phyloP scores from a whole-genome alignment of 2,888 invertebrate genomes.

The Euclidia mi region DNA sequence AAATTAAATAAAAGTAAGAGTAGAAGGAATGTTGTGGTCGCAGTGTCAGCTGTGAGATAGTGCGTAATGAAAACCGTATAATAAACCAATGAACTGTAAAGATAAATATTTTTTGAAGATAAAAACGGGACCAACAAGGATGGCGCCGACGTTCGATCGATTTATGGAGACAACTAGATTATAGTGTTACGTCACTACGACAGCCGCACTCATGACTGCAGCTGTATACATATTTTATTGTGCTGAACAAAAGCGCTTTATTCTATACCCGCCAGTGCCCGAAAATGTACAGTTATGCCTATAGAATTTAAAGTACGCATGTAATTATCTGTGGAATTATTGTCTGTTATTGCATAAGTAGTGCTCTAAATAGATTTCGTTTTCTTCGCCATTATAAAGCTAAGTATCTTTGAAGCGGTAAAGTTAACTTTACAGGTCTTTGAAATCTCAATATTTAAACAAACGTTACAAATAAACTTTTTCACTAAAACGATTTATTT shows the following conservation, averaged over 20 bases:
- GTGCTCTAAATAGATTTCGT: conserved; percentile 46
- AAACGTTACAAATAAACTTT: conserved; percentile 46
- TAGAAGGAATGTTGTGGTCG: conserved; percentile 83
- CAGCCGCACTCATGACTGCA: too few species aligned
- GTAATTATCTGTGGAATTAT: too few species aligned
- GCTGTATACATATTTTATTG: too few species aligned
- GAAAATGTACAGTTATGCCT: conserved; percentile 38
- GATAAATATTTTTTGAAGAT: conserved; percentile 70
- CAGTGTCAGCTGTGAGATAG: conserved; percentile 84
- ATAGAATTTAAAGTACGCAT: too few species aligned
- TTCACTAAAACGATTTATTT: conserved; percentile 41
- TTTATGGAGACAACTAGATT: too few species aligned
- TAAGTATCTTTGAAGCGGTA: too few species aligned
- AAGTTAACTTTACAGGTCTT: too few species aligned
- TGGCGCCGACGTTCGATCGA: too few species aligned
- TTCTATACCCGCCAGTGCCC: conserved; percentile 34
- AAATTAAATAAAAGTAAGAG: conserved; percentile 82
- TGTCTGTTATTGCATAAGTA: too few species aligned
- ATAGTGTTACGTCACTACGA: too few species aligned
- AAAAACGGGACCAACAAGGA: conserved; percentile 80
- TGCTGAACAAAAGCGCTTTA: conserved; percentile 48
- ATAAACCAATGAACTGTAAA: conserved; percentile 44
- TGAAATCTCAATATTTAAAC: conserved; percentile 38
- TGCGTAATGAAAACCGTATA: conserved; percentile 28
- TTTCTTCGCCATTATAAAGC: conserved; percentile 41